These are phyloP conservation scores for Cepaea nemoralis DNA, from an alignment of 1,140 invertebrate genomes.

Conservation along the genomic window DNA sequence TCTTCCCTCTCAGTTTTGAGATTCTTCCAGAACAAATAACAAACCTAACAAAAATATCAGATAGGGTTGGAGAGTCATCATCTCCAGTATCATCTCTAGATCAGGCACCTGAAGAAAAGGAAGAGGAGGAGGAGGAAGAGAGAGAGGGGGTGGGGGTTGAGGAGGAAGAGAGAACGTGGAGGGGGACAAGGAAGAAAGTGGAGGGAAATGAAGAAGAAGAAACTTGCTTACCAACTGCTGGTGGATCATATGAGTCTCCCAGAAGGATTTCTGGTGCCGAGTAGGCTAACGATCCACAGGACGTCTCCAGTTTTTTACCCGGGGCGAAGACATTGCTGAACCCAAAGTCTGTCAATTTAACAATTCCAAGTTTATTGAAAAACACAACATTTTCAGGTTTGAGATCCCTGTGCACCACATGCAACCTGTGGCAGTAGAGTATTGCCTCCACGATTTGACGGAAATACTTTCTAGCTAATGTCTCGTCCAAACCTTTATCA, in stretches of 20 bases:
- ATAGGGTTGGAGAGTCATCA: too few relatives aligned
- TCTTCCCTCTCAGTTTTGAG: too few relatives aligned
- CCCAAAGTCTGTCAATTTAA: constrained; percentile 99
- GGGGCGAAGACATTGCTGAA: constrained; percentile 96
- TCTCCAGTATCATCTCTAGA: too few relatives aligned
- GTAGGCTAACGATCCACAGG: constrained; percentile 98
- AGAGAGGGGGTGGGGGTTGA: too few relatives aligned
- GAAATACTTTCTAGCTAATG: constrained; percentile 91
- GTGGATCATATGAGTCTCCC: constrained; percentile 83
- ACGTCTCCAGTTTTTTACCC: constrained; percentile 98
- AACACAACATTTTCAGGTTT: constrained; percentile 99
- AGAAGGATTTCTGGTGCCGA: constrained; percentile 98
- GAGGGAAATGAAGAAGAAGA: background rate
- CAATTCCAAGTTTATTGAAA: constrained; percentile 95
- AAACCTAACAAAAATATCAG: too few relatives aligned
- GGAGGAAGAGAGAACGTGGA: too few relatives aligned
- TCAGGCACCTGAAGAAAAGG: too few relatives aligned
- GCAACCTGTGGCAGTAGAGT: constrained; percentile 95
- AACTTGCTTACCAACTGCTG: constrained; percentile 84
- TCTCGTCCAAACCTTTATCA: constrained; percentile 78
- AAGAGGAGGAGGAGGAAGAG: too few relatives aligned
- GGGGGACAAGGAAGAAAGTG: too few relatives aligned
- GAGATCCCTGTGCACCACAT: constrained; percentile 93
- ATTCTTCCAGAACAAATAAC: too few relatives aligned
- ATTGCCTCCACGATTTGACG: constrained; percentile 95